Percentiles rank a stretch among this genome's conserved stretches.
Evolutionary conservation across 2,797 vertebrate species (phyloP).

Genomic region (Sebastiscus albofasciatus): DNA sequence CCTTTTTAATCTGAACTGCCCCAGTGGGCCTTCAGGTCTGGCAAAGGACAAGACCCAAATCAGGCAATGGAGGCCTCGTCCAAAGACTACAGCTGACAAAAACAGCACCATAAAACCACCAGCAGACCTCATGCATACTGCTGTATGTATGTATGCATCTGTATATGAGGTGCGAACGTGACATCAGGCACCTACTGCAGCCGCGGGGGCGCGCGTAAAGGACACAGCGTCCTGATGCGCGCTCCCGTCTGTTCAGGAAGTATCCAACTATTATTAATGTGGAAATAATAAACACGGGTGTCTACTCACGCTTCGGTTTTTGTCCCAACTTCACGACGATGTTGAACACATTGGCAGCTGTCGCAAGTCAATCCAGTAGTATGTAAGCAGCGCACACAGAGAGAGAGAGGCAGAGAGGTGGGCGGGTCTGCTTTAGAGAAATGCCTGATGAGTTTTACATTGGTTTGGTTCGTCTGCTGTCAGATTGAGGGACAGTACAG

Average conservation of each 20-base stretch:
- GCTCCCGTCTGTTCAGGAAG: background rate
- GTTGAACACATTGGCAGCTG: constrained; percentile 72
- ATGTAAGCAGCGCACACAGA: constrained; percentile 13
- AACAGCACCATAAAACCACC: background rate
- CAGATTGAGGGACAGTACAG: background rate
- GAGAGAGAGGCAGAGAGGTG: constrained; percentile 20
- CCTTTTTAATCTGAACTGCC: background rate
- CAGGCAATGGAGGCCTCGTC: background rate
- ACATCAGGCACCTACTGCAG: constrained; percentile 52
- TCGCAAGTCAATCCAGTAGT: constrained; percentile 63
- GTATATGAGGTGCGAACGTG: constrained; percentile 55
- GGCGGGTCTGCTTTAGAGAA: constrained; percentile 61
- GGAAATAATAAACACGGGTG: background rate
- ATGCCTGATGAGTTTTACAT: constrained; percentile 44
- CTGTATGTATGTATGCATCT: background rate
- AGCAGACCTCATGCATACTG: background rate
- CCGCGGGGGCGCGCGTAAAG: constrained; percentile 52
- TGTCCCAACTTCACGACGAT: constrained; percentile 57
- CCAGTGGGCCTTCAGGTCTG: constrained; percentile 13
- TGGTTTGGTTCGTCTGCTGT: constrained; percentile 46
- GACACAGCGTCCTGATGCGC: constrained; percentile 52
- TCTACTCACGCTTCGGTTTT: constrained; percentile 74
- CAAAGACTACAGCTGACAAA: background rate
- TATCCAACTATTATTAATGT: background rate
- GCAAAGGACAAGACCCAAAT: background rate